phyloP scores from a whole-genome alignment of 1,140 invertebrate species.

The Oryzaephilus surinamensis region DNA sequence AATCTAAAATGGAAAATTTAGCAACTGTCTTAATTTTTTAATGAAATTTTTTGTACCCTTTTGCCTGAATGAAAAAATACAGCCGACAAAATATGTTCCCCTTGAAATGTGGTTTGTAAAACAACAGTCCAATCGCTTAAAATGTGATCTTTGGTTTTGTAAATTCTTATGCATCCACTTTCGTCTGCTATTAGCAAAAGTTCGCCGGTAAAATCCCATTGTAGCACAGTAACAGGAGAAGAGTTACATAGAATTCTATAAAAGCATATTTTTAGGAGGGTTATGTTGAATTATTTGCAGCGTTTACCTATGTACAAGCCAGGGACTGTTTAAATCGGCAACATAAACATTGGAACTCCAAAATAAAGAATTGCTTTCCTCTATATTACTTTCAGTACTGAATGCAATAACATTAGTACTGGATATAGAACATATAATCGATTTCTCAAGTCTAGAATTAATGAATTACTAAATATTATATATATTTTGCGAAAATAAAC shows the following conservation, averaged over 20 bases:
- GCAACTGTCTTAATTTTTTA: slow-evolving; percentile 21
- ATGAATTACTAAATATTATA: slow-evolving; percentile 5
- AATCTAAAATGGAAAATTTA: slow-evolving; percentile 35
- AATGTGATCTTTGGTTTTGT: slow-evolving; percentile 63
- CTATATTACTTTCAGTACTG: slow-evolving; percentile 57
- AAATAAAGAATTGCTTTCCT: slow-evolving; percentile 51
- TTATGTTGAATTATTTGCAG: not conserved
- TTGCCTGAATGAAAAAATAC: slow-evolving; percentile 80
- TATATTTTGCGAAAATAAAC: too few species aligned
- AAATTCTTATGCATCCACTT: slow-evolving; percentile 65
- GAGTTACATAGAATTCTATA: slow-evolving; percentile 44
- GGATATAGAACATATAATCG: slow-evolving; percentile 58
- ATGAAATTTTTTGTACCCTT: slow-evolving; percentile 43
- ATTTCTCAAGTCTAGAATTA: slow-evolving; percentile 26
- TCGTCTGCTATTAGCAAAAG: slow-evolving; percentile 65
- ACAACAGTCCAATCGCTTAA: slow-evolving; percentile 65
- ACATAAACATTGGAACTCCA: slow-evolving; percentile 76
- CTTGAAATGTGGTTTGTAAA: slow-evolving; percentile 41
- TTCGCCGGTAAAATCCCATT: slow-evolving; percentile 77
- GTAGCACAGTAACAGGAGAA: slow-evolving; percentile 59
- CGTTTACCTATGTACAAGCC: slow-evolving; percentile 62
- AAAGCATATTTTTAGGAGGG: slow-evolving; percentile 6
- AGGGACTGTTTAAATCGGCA: slow-evolving; percentile 76
- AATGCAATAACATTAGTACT: slow-evolving; percentile 72
- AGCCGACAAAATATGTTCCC: slow-evolving; percentile 70